Conservation (phyloP, 2,888 invertebrate species). For the Geotrupes spiniger region DNA sequence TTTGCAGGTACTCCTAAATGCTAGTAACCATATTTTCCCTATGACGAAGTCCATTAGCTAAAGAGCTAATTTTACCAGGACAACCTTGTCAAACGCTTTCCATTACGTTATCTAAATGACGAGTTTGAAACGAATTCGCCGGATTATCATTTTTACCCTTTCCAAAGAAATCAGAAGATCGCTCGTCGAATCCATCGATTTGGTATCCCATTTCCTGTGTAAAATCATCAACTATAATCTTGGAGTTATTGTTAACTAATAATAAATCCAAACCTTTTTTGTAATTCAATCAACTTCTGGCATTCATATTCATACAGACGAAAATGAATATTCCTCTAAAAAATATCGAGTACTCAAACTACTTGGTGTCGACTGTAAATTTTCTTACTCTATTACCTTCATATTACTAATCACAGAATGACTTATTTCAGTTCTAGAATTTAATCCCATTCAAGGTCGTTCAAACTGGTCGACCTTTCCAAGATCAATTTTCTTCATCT, state of each 20-base stretch:
- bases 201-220: constrained; percentile 11
- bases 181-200: constrained; percentile 9
- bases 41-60: constrained; percentile 79
- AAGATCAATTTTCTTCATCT: constrained; percentile 70
- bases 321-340: constrained; percentile 55
- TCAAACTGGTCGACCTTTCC: constrained; percentile 85
- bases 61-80: constrained; percentile 90
- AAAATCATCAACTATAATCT: constrained; percentile 43
- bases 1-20: constrained; percentile 21
- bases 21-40: constrained; percentile 45
- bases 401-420: constrained; percentile 90
- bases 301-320: constrained; percentile 59
- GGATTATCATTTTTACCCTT: constrained; percentile 33
- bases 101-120: constrained; percentile 93
- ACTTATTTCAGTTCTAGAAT: constrained; percentile 61
- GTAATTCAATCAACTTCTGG: constrained; percentile 30
- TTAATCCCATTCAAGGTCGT: constrained; percentile 89
- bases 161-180: constrained; percentile 83
- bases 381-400: constrained; percentile 87
- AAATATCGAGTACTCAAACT: constrained; percentile 50
- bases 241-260: constrained; percentile 32
- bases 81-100: constrained; percentile 97
- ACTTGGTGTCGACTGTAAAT: constrained; percentile 50
- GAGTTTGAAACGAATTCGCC: constrained; percentile 52
- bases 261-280: constrained; percentile 35